Evolutionary conservation across 2,113 vertebrate species (phyloP), one percentile per base, ranked within the genome.

Genomic region (Malurus alboscapulatus): DNA sequence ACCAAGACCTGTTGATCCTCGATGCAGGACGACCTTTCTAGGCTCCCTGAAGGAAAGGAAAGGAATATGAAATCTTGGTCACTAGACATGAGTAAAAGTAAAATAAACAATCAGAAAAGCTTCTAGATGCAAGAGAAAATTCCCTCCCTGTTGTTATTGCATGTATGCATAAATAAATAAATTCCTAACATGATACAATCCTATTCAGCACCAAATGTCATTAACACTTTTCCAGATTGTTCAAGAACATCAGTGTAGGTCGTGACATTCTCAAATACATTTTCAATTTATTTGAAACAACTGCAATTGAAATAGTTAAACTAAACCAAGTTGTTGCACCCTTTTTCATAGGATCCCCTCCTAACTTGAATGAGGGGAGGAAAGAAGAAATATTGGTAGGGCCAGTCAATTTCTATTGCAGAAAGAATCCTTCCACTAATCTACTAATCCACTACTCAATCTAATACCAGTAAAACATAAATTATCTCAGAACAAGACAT

Each of bases 1-100:
- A 85, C 99, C 99, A 93, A 99, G 98, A 6, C 99, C 99, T 1
- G 99, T 99, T 44, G 99, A 98, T 73, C 99, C 99, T 87, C 99
- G 97, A 96, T 99, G 99, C 63, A 99, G 98, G 44, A 99, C 96
- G 29, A 99, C 98, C 97, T 99, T 99, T 94, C 99, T 98, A 72
- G 99, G 99, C 92, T 99, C 99, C 96, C 99, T 99, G 87, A 63
- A 95, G 82, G 50, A 82, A 55, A 55, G 85, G 71, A 95, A 90
- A 65, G 6, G 17, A 88, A 67, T 55, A 69, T 0, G 4, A 87
- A 73, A 77, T 36, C 21, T 58, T 48, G 12, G 68, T 71, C 27
- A 76, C 30, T 48, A 51, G 11, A 14, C 12, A 54, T 4, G 10
- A 79, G 9, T 44, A 65, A 25, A 76, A 87, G 57, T 44, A 62